Evolutionary conservation across 2,113 vertebrate genomes (phyloP), one percentile per base, ranked within the genome.

Genomic region (Thalassarche chlororhynchos): DNA sequence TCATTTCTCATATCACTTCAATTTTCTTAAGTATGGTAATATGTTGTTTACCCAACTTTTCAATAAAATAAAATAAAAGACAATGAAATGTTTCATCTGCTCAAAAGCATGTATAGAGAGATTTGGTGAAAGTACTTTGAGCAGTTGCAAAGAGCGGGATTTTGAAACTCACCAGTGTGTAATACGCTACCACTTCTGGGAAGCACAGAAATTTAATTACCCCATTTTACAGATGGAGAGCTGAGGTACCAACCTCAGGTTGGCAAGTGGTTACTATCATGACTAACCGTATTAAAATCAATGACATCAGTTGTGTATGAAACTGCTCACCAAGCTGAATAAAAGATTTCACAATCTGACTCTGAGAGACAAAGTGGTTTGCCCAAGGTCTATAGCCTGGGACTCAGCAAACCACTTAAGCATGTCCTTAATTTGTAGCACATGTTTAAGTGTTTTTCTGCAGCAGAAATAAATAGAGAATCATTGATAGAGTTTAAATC

Each of bases 341-440:
- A 92, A 95, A 95, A 86, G 38, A 89, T 81, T 95, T 84, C 60
- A 38, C n/a, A 49, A 66, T 95, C 51, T 91, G 68, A 93, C 84
- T 93, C 47, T 54, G 17, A 77, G 18, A 65, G 83, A 66, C 76
- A 86, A 92, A 95, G 58, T 89, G 64, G 64, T 91, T 95, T 95
- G 77, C 80, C 69, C 57, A 89, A 38, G 60, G 76, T 95, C 91
- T 90, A 23, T 47, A 92, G 80, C 64, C 47, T 84, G 46, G 20
- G 83, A 92, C 80, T 91, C 72, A 78, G 83, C 61, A 94, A 96
- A 96, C 42, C 55, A 55, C 91, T 96, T 84, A 92, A 81, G 62
- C 55, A 62, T 92, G 32, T 84, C 38, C 54, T 90, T 89, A 89
- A 94, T 96, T 92, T 95, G 89, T 89, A 91, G 51, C 83, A 92